phyloP scores from a whole-genome alignment of 2,797 vertebrate genomes.

The Spheniscus humboldti region DNA sequence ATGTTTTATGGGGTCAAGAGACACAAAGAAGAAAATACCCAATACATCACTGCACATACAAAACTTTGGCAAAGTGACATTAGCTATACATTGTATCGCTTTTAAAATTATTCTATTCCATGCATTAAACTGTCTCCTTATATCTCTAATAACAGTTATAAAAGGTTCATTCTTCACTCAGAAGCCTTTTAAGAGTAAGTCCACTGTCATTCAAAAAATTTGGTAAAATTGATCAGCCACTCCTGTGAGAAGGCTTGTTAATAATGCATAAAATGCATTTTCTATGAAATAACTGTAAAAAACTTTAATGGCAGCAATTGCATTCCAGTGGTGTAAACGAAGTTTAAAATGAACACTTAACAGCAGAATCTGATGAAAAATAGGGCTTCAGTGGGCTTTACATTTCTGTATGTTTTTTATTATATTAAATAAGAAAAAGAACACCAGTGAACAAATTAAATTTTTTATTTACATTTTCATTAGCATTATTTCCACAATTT shows the following conservation, averaged over 20 bases:
- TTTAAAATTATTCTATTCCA: background rate
- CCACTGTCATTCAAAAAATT: background rate
- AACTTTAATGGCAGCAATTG: background rate
- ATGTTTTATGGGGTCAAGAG: background rate
- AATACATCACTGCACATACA: background rate
- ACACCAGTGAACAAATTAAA: background rate
- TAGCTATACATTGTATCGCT: background rate
- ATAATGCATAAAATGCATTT: background rate
- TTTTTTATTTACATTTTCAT: constrained; percentile 10
- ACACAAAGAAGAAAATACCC: background rate
- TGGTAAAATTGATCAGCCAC: background rate
- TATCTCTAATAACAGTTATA: background rate
- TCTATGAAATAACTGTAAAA: background rate
- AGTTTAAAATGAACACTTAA: background rate
- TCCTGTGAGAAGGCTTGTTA: background rate
- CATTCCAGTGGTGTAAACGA: background rate
- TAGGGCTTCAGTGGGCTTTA: background rate
- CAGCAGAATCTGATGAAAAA: background rate
- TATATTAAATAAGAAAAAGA: background rate
- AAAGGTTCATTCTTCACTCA: background rate
- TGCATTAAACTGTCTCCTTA: background rate
- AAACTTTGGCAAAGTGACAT: background rate
- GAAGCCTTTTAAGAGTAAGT: background rate
- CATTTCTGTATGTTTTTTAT: background rate
- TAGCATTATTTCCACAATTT: background rate